Evolutionary conservation across 2,113 vertebrate species (phyloP).

Genomic region (Callipepla californica): DNA sequence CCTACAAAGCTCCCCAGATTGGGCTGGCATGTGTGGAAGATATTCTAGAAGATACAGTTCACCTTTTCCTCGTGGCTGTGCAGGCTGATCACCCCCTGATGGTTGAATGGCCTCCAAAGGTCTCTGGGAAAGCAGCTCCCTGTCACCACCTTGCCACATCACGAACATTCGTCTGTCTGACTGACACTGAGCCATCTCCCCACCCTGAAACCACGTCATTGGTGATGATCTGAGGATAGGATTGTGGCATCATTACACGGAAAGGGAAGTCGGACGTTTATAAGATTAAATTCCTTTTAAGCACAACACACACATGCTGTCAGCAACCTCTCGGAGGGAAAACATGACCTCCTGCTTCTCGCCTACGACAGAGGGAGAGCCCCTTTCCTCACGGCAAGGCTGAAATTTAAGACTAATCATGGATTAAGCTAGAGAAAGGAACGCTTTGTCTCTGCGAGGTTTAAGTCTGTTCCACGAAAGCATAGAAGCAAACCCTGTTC

Average conservation of each 20-base stretch:
- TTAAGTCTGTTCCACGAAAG: neutral
- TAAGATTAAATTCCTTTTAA: neutral
- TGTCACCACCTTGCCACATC: neutral
- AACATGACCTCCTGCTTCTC: neutral
- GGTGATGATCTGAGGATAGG: neutral
- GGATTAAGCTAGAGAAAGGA: neutral
- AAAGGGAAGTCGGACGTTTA: neutral
- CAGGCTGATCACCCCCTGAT: neutral
- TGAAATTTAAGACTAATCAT: neutral
- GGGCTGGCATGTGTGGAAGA: neutral
- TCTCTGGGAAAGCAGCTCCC: neutral
- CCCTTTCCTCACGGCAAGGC: neutral
- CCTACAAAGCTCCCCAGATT: accelerated
- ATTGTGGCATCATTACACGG: accelerated
- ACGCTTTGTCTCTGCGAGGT: neutral
- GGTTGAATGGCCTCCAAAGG: neutral
- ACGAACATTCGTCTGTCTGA: neutral
- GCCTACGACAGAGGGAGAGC: accelerated
- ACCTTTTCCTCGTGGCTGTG: neutral
- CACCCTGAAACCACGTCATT: accelerated
- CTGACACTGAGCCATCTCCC: neutral
- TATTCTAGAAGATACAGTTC: neutral
- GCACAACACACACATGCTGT: too few relatives aligned
- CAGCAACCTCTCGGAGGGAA: neutral
- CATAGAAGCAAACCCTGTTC: neutral